Evolutionary conservation across 2,888 invertebrate species (phyloP), one percentile per base, ranked within the genome.

Genomic region (Andrena hattorfiana): DNA sequence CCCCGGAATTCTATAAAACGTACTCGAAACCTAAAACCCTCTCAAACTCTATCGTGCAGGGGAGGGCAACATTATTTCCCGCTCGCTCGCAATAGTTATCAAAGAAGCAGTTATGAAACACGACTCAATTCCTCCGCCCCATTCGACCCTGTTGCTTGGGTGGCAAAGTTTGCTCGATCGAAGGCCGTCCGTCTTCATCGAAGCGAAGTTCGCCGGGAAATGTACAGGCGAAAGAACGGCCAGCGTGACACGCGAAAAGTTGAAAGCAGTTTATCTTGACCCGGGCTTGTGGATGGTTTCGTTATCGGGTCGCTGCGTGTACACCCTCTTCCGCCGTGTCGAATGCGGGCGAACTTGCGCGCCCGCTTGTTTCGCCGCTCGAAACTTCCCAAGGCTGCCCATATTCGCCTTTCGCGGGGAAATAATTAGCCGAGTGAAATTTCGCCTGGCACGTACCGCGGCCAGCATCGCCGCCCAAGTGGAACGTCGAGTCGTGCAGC

Each of bases 241-340:
- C 42, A 42, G 54, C 13, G 60, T 32, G 35, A 23, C 70, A 54
- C 28, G 56, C n/a, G 56, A 56, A 66, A 77, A 77, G 30, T 77
- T 77, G 20, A 26, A 30, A 1, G 49, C 66, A 60, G 73, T 77
- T 77, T 73, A 60, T 73, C 73, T 60, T 67, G 35, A 49, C 13
- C 2, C 74, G 35, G 28, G 42, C 5, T 10, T 10, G 56, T 7
- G 42, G 66, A 35, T 42, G 77, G 20, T 74, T 51, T 42, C 51
- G 77, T 77, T 74, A 74, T 77, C 67, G 28, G 10, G n/a, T 64
- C 72, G 35, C 16, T 28, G 60, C 59, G 42, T 51, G 32, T 62
- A 56, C 56, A 20, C 20, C 5, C 30, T 8, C 42, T 8, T 7
- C 23, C 28, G 42, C 23, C 10, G 13, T 26, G 23, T 56, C 16